These are phyloP conservation scores for Pogonomyrmex barbatus DNA, from an alignment of 1,140 invertebrate species.

Conservation along the genomic window DNA sequence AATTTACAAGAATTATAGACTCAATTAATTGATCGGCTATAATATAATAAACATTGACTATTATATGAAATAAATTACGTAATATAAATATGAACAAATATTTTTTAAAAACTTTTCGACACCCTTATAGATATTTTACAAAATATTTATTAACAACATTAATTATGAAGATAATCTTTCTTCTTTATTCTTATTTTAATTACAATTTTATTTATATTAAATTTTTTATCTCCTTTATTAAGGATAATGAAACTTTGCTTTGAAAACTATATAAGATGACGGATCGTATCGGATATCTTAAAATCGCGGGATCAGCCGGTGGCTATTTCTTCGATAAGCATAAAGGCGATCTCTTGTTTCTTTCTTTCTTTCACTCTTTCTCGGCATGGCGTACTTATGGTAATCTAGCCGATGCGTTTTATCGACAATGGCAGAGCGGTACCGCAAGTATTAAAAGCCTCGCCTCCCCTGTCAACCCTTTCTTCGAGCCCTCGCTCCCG, in stretches of 20 bases:
- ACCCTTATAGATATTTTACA: too few species aligned
- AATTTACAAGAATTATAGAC: not conserved
- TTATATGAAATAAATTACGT: not conserved
- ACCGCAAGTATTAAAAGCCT: conserved; percentile 84
- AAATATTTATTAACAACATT: not conserved
- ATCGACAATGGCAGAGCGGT: conserved; percentile 82
- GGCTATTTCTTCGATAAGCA: conserved; percentile 29
- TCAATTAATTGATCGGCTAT: not conserved
- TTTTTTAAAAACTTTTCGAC: not conserved
- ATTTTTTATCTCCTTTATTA: not conserved
- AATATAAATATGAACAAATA: not conserved
- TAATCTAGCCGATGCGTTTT: conserved; percentile 83
- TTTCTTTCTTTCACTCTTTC: conserved; percentile 29
- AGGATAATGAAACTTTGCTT: not conserved
- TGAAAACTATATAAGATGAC: not conserved
- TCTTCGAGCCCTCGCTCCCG: conserved; percentile 79
- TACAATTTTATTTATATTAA: not conserved
- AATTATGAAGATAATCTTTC: not conserved
- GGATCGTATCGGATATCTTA: conserved; percentile 26
- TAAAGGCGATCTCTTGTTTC: conserved; percentile 48
- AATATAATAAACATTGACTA: not conserved
- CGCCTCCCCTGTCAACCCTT: conserved; percentile 83
- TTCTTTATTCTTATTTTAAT: not conserved
- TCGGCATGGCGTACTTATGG: conserved; percentile 77
- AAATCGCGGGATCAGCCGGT: conserved; percentile 14